Conservation (phyloP, 2,888 invertebrate species). For the Nephrocerus scutellatus region DNA sequence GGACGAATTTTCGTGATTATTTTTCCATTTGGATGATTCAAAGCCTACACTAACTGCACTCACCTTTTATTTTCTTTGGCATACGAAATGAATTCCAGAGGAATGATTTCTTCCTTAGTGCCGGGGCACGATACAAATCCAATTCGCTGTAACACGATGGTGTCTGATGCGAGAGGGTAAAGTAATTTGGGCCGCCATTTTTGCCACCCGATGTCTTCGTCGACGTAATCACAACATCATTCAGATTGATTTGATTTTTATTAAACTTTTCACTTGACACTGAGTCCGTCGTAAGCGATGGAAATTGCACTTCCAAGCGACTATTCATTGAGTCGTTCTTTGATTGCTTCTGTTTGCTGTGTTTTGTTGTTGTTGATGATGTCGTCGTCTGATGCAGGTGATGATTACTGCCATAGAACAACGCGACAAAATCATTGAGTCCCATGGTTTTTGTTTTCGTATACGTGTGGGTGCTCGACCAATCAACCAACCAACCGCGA, state of each 20-base stretch:
- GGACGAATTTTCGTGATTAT: no score
- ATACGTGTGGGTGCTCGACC: constrained; percentile 7
- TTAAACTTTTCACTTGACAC: constrained; percentile 20
- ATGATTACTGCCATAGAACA: constrained; percentile 45
- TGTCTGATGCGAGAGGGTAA: constrained; percentile 4
- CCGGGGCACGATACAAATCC: constrained; percentile 38
- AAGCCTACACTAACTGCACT: no score
- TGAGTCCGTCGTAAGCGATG: constrained; percentile 3
- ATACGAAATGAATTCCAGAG: constrained; percentile 46
- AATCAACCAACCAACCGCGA: constrained; percentile 7
- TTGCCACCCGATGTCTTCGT: constrained; percentile 26
- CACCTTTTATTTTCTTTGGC: constrained; percentile 43
- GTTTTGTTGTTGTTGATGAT: constrained; percentile 20
- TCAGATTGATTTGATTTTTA: no score
- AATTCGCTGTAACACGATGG: constrained; percentile 35
- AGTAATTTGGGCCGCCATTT: constrained; percentile 30
- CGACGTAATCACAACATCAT: no score
- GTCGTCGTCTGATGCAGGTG: constrained; percentile 30
- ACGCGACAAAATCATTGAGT: constrained; percentile 46
- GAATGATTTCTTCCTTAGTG: constrained; percentile 37
- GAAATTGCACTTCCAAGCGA: no score
- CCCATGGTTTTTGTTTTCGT: constrained; percentile 33
- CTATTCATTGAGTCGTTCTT: neutral
- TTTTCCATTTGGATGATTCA: no score
- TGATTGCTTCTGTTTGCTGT: constrained; percentile 14